Evolutionary conservation across 2,888 invertebrate species (phyloP).

Genomic region (Melanargia galathea): DNA sequence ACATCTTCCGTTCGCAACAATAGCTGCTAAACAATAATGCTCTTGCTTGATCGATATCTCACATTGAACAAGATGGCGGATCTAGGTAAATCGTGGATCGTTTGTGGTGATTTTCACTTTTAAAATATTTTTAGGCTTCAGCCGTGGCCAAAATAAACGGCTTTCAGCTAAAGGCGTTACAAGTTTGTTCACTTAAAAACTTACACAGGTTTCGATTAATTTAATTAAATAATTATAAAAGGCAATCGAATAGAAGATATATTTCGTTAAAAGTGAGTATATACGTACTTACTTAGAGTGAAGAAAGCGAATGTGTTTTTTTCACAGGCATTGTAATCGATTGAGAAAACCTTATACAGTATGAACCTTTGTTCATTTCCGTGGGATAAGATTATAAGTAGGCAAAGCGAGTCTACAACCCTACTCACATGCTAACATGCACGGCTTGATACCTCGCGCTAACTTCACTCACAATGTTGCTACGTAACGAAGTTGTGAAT

Average conservation of each 20-base stretch:
- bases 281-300: neutral
- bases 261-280: neutral
- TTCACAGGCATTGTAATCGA: slow-evolving; percentile 7
- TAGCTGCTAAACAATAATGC: slow-evolving; percentile 33
- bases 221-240: neutral
- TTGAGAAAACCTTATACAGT: slow-evolving; percentile 12
- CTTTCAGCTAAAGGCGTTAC: no score
- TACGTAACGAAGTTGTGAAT: no score
- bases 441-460: no score
- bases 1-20: slow-evolving; percentile 35
- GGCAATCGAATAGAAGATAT: neutral
- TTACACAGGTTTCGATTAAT: no score
- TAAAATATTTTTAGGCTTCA: no score
- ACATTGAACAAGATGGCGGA: slow-evolving; percentile 28
- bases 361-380: slow-evolving; percentile 14
- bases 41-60: slow-evolving; percentile 19
- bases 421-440: no score
- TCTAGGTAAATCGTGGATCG: neutral
- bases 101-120: no score
- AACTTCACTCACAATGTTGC: no score
- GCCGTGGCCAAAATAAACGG: no score
- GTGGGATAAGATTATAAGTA: slow-evolving; percentile 3
- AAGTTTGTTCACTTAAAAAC: no score
- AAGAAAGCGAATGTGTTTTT: slow-evolving; percentile 15
- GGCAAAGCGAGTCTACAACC: neutral